Percentiles rank a stretch among this genome's conserved stretches.
Evolutionary conservation across 1,140 invertebrate genomes (phyloP).

Genomic region (Galendromus occidentalis): DNA sequence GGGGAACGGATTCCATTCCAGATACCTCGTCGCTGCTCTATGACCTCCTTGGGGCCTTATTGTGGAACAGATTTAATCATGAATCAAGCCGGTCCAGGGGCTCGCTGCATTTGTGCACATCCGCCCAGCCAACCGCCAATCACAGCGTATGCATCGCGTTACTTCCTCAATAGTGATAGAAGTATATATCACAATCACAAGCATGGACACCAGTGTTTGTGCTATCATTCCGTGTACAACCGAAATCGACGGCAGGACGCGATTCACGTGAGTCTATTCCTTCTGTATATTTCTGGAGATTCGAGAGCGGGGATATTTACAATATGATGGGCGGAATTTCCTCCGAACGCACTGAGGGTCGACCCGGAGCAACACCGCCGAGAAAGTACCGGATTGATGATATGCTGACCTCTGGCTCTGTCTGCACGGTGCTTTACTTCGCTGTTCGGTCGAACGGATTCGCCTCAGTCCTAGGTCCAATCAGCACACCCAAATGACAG

Average conservation of each 20-base stretch:
- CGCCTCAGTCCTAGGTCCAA: no score
- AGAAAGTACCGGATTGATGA: no score
- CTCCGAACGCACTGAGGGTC: no score
- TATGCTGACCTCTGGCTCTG: no score
- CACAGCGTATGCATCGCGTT: constrained; percentile 4
- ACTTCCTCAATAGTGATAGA: constrained; percentile 5
- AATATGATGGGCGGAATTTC: no score
- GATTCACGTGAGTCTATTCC: constrained; percentile 3
- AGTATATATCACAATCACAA: constrained; percentile 10
- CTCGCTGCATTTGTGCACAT: constrained; percentile 5
- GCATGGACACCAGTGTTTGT: neutral
- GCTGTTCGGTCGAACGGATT: no score
- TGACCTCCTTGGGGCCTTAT: constrained; percentile 10
- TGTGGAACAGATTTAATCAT: neutral
- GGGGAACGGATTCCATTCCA: neutral
- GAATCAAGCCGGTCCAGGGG: neutral
- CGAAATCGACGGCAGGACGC: constrained; percentile 8
- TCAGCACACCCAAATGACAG: no score
- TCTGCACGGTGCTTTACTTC: no score
- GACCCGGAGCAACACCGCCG: no score
- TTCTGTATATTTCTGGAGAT: no score
- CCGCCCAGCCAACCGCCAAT: neutral
- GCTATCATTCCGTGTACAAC: constrained; percentile 10
- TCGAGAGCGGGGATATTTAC: no score
- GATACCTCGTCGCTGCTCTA: constrained; percentile 10